Conservation (phyloP, 2,888 invertebrate species). For the Eutolmus rufibarbis region DNA sequence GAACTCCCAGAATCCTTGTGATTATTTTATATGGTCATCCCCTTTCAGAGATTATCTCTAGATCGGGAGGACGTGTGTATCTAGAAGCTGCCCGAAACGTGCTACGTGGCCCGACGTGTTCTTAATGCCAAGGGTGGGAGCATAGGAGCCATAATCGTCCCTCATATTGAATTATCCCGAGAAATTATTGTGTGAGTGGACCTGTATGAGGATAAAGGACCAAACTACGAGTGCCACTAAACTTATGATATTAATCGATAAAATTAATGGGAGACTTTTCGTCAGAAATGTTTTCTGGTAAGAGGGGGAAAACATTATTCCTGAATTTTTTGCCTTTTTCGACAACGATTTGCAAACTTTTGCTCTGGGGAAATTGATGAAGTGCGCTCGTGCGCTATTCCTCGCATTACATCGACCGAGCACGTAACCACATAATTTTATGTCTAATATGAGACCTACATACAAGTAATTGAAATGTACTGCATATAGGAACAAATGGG, state of each 20-base stretch:
- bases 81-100: neutral
- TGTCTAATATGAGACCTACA: neutral
- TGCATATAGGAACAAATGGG: neutral
- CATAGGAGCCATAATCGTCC: neutral
- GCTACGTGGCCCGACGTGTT: neutral
- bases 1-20: neutral
- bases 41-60: constrained; percentile 8
- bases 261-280: neutral
- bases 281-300: neutral
- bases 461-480: neutral
- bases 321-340: neutral
- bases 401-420: neutral
- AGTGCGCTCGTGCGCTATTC: neutral
- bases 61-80: neutral
- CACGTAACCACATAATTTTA: neutral
- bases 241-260: neutral
- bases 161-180: constrained; percentile 24
- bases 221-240: neutral
- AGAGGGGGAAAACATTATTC: neutral
- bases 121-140: neutral
- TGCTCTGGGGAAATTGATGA: neutral
- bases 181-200: constrained; percentile 6
- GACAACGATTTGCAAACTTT: neutral
- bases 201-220: neutral
- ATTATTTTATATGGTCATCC: constrained; percentile 33